These are phyloP conservation scores for Amphiduros pacificus DNA, from an alignment of 2,888 invertebrate species.

Conservation along the genomic window DNA sequence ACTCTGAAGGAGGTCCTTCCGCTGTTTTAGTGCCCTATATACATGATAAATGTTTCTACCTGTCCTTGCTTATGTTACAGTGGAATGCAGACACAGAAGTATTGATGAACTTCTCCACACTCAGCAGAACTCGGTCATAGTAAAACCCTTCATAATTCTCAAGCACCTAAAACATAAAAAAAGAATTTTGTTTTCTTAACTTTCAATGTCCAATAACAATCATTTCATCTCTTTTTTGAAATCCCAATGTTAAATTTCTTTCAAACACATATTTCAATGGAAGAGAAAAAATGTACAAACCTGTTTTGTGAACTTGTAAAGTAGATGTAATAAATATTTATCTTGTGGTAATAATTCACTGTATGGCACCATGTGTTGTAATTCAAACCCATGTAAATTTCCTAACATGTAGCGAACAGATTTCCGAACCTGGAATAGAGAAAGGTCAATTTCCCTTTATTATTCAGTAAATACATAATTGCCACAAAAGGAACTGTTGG, in stretches of 20 bases:
- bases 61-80: slow-evolving; percentile 63
- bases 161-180: slow-evolving; percentile 36
- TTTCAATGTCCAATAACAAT: no score
- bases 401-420: slow-evolving; percentile 83
- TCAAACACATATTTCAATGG: no score
- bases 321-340: slow-evolving; percentile 75
- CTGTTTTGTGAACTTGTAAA: slow-evolving; percentile 68
- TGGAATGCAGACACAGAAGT: slow-evolving; percentile 77
- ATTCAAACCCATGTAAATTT: slow-evolving; percentile 60
- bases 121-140: slow-evolving; percentile 42
- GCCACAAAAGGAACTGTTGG: no score
- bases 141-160: slow-evolving; percentile 42
- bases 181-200: no score
- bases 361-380: slow-evolving; percentile 59
- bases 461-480: no score
- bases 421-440: slow-evolving; percentile 67
- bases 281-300: slow-evolving; percentile 30
- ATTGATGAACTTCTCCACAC: slow-evolving; percentile 48
- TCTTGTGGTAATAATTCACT: slow-evolving; percentile 56
- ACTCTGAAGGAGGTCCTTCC: no score
- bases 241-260: no score
- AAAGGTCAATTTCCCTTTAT: no score
- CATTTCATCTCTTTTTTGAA: no score
- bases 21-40: no score
- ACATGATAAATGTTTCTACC: no score